phyloP scores from a whole-genome alignment of 1,140 invertebrate genomes.

The Drosophila ambigua region DNA sequence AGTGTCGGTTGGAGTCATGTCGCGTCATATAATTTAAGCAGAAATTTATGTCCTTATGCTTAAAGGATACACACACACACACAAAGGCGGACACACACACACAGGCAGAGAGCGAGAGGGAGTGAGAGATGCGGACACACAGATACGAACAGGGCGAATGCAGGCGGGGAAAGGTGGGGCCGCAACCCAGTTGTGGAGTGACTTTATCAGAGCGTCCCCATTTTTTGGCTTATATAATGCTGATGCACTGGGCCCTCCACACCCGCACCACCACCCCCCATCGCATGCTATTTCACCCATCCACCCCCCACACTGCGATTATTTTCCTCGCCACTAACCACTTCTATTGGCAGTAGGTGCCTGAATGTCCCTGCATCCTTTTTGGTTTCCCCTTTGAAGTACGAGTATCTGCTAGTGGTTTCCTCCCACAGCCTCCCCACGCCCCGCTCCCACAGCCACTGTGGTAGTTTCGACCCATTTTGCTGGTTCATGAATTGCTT shows the following conservation, averaged over 20 bases:
- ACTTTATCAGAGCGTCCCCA: conserved; percentile 63
- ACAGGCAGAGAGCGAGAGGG: not conserved
- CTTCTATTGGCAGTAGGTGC: conserved; percentile 59
- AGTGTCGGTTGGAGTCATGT: conserved; percentile 21
- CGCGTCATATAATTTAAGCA: conserved; percentile 50
- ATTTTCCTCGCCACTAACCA: conserved; percentile 1
- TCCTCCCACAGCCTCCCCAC: no score
- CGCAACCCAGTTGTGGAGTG: conserved; percentile 59
- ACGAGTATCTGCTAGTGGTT: no score
- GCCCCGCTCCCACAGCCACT: no score
- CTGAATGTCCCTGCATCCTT: conserved; percentile 48
- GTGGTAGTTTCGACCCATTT: conserved; percentile 63
- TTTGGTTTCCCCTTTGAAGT: conserved; percentile 73
- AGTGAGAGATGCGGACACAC: not conserved
- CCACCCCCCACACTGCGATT: conserved; percentile 2
- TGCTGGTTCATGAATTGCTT: conserved; percentile 69
- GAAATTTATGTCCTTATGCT: conserved; percentile 49
- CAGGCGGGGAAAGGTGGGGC: conserved; percentile 9
- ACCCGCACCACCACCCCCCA: conserved; percentile 1
- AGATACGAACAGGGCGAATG: not conserved
- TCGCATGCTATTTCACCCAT: no score
- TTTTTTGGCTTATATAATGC: conserved; percentile 48
- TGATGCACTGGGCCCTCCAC: conserved; percentile 51
- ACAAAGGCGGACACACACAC: not conserved
- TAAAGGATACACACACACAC: conserved; percentile 33